Evolutionary conservation across 2,113 vertebrate species (phyloP), one percentile per base, ranked within the genome.

Genomic region (Chinchilla lanigera): DNA sequence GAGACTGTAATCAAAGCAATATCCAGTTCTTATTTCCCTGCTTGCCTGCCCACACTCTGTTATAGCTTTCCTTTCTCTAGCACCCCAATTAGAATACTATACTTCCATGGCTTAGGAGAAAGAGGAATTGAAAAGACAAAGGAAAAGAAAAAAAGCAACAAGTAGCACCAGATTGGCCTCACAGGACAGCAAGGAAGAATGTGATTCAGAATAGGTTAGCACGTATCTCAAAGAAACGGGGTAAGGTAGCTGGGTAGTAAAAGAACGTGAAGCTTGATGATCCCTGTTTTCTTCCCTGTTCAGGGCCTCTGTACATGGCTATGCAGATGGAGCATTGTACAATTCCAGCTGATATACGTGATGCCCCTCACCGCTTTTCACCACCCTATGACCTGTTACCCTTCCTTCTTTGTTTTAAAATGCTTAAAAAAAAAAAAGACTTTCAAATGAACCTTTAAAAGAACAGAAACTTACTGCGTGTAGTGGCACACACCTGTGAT

Each of bases 1-100:
- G 63, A 97, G 89, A 92, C 44, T 93, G 54, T 94, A 97, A 97
- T 97, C 93, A 97, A 96, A 98, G 93, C 61, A 92, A 90, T 84
- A 83, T 81, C 89, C 84, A 88, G 75, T 67, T 14, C 47, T 92
- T 96, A 24, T 96, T 97, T 96, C 35, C 69, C 84, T 95, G 73
- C 75, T 86, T 92, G 80, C 41, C 52, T 96, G 54, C 80, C 56
- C 38, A 84, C 61, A 47, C 44, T 91, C 89, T 81, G 56, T 26
- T 71, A 63, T 4, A 83, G n/a, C 14, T 44, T 92, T 73, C 13
- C 80, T 58, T 86, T 35, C 35, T 5, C 12, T 16, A 38, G 26
- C 44, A 52, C 61, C 52, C n/a, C n/a, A 83, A 4, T 84, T 90
- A 82, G n/a, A 84, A n/a, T 67, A 3, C 77, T 81, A 20, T 4